Conservation (phyloP, 2,797 vertebrate species). For the Forpus xanthops region DNA sequence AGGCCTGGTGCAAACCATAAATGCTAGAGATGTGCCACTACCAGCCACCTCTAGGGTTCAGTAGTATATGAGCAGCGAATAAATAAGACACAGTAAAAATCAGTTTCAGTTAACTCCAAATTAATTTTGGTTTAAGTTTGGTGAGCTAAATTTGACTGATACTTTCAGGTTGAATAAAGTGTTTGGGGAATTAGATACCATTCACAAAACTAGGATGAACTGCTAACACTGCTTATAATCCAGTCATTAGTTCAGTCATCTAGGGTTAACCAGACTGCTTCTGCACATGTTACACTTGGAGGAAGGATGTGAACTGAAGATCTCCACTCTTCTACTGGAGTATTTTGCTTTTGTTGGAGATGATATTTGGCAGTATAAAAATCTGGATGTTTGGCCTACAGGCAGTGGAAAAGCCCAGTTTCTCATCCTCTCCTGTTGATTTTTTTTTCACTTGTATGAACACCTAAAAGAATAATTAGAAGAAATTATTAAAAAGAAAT, state of each 20-base stretch:
- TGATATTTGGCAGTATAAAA: neutral
- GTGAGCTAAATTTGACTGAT: neutral
- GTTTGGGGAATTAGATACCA: neutral
- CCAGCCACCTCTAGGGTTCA: neutral
- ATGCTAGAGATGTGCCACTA: neutral
- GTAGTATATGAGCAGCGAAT: neutral
- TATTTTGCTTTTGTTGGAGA: neutral
- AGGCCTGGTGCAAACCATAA: neutral
- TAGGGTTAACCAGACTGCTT: neutral
- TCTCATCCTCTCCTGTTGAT: neutral
- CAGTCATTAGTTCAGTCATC: neutral
- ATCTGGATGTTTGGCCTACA: neutral
- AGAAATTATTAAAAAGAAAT: no score
- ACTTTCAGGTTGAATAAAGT: neutral
- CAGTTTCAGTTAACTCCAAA: neutral
- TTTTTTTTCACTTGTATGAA: neutral
- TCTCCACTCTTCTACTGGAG: neutral
- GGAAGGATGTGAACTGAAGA: neutral
- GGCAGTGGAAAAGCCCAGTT: neutral
- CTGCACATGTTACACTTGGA: neutral
- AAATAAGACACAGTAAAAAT: neutral
- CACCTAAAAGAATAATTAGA: neutral
- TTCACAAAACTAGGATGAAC: neutral
- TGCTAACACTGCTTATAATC: neutral
- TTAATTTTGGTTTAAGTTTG: neutral